Evolutionary conservation across 1,140 invertebrate species (phyloP), one percentile per base, ranked within the genome.

Genomic region (Daktulosphaira vitifoliae): DNA sequence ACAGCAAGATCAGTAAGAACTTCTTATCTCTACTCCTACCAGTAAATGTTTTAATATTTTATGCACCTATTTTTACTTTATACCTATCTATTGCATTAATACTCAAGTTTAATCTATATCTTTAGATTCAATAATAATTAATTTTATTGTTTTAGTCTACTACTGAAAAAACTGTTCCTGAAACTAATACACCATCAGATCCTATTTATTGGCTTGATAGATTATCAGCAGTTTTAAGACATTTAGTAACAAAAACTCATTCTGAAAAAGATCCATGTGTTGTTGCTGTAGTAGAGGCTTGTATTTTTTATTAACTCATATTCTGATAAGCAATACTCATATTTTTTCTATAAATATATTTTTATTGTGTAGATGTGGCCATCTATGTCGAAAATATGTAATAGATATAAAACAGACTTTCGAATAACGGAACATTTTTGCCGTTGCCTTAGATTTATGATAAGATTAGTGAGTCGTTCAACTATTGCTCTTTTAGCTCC

Each of bases 181-280:
- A 48, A 22, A 62, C 39, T 46, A 62, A 62, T 46, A 48, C 56
- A 26, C 16, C 56, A 8, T 15, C 56, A 33, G 92, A 97, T 80
- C 93, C 94, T n/a, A 84, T 85, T 20, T 77, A 91, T 66, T 98
- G 92, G 91, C 77, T 99, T 42, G 94, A 98, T 78, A 80, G 94
- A 70, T 78, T 98, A 65, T 84, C 93, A 18, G 86, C 90, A 46
- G 83, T 98, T 67, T 95, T 97, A 76, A 84, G 87, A 67, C 81
- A 89, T 75, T 83, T 86, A 42, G 84, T 82, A 75, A 81, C 83
- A 42, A 77, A 76, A 68, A 76, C 84, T 16, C 77, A 80, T 67
- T 81, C 78, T 49, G 79, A 81, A 68, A 69, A 78, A 38, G 90
- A 94, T 80, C 92, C 92, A 15, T 94, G 89, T 75, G 81, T 88